A percentile compares a stretch with the other conserved stretches of the same genome.
phyloP scores from a whole-genome alignment of 2,113 vertebrate species.

The Otocyon megalotis region DNA sequence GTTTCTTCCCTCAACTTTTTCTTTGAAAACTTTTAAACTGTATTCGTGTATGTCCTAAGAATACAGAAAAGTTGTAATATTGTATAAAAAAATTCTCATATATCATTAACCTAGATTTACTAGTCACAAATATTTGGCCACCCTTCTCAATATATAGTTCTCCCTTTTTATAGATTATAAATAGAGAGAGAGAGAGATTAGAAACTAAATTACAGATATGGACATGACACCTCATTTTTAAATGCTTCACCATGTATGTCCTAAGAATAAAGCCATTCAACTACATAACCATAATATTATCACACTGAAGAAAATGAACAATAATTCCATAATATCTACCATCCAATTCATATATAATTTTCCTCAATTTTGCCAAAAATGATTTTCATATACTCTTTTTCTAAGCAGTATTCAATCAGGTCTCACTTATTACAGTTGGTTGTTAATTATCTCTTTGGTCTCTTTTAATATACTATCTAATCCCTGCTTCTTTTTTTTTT shows the following conservation, averaged over 20 bases:
- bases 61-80: neutral
- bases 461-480: neutral
- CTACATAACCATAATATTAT: neutral
- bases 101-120: neutral
- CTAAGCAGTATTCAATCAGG: neutral
- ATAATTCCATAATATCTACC: neutral
- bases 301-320: neutral
- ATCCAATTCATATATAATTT: neutral
- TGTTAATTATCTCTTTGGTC: neutral
- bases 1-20: neutral
- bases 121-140: neutral
- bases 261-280: neutral
- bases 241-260: neutral
- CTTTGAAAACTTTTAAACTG: neutral
- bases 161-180: neutral
- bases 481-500: neutral
- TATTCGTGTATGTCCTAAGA: no score
- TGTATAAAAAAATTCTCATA: neutral
- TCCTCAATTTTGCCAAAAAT: neutral
- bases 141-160: neutral
- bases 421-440: neutral
- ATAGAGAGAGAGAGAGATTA: neutral
- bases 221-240: neutral
- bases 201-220: slow-evolving; percentile 18
- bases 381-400: neutral